Evolutionary conservation across 2,888 invertebrate species (phyloP).

Genomic region (Aporophyla nigra): DNA sequence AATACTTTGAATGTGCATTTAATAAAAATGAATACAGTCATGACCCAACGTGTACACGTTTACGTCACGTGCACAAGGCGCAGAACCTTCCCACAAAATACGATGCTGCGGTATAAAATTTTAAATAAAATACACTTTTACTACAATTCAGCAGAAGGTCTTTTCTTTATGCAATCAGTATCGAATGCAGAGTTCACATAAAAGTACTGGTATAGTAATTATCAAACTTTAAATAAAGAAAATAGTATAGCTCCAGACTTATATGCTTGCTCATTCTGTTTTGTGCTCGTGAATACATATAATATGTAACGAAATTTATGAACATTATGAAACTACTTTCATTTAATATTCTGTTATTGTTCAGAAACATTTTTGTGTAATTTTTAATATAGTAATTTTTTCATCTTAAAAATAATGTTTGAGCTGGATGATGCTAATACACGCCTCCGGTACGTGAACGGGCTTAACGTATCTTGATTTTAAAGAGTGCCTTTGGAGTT

Average conservation of each 20-base stretch:
- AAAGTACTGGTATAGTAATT: neutral
- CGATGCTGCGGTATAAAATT: constrained; percentile 18
- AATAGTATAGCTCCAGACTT: neutral
- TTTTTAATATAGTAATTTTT: too few relatives aligned
- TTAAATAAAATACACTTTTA: constrained; percentile 24
- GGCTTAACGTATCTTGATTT: too few relatives aligned
- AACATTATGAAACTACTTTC: too few relatives aligned
- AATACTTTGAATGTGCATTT: constrained; percentile 35
- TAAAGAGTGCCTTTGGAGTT: too few relatives aligned
- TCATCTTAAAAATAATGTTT: too few relatives aligned
- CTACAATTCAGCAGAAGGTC: constrained; percentile 3
- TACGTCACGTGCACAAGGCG: constrained; percentile 44
- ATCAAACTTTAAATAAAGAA: neutral
- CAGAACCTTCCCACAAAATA: constrained; percentile 34
- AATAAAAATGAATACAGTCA: constrained; percentile 28
- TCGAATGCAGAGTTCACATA: neutral
- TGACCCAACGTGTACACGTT: constrained; percentile 33
- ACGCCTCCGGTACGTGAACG: too few relatives aligned
- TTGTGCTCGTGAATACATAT: neutral
- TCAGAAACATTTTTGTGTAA: too few relatives aligned
- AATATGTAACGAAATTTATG: too few relatives aligned
- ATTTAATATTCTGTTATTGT: too few relatives aligned
- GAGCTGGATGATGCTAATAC: too few relatives aligned
- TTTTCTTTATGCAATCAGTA: constrained; percentile 25
- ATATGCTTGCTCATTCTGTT: neutral